phyloP scores from a whole-genome alignment of 1,140 invertebrate genomes.

The Drosophila sp. region DNA sequence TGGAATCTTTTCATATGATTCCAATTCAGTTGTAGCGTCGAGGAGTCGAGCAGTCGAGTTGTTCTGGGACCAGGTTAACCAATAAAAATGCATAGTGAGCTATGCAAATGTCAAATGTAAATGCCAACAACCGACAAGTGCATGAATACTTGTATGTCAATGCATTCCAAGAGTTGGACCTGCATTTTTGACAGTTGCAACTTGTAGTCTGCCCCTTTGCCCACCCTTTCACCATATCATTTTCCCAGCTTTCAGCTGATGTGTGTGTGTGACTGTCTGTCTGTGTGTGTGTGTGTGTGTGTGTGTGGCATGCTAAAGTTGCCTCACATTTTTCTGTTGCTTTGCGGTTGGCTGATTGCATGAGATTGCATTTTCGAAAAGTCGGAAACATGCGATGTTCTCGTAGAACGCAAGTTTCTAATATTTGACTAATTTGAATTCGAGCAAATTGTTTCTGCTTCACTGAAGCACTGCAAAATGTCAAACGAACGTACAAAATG shows the following conservation, averaged over 20 bases:
- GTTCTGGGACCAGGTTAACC: slow-evolving; percentile 48
- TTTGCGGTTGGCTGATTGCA: slow-evolving; percentile 63
- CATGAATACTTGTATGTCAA: slow-evolving; percentile 67
- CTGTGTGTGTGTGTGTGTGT: not conserved
- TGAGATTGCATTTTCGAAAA: slow-evolving; percentile 57
- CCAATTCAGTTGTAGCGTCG: not conserved
- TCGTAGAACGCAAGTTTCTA: slow-evolving; percentile 49
- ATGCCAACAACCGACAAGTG: slow-evolving; percentile 58
- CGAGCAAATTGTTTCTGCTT: slow-evolving; percentile 48
- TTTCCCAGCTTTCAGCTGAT: not conserved
- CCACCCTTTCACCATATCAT: not conserved
- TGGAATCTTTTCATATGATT: slow-evolving; percentile 54
- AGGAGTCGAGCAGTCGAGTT: slow-evolving; percentile 13
- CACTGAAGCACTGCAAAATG: slow-evolving; percentile 36
- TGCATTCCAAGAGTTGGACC: slow-evolving; percentile 58
- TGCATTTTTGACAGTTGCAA: slow-evolving; percentile 73
- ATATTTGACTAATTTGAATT: slow-evolving; percentile 66
- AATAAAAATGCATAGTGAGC: slow-evolving; percentile 64
- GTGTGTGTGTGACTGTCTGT: not conserved
- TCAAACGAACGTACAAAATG: slow-evolving; percentile 17
- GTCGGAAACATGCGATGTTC: slow-evolving; percentile 32
- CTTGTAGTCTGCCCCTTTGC: slow-evolving; percentile 49
- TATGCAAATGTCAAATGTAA: slow-evolving; percentile 75
- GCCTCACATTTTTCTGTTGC: slow-evolving; percentile 50
- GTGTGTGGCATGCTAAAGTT: slow-evolving; percentile 55